Evolutionary conservation across 2,113 vertebrate species (phyloP).

Genomic region (Nycticryphes semicollaris): DNA sequence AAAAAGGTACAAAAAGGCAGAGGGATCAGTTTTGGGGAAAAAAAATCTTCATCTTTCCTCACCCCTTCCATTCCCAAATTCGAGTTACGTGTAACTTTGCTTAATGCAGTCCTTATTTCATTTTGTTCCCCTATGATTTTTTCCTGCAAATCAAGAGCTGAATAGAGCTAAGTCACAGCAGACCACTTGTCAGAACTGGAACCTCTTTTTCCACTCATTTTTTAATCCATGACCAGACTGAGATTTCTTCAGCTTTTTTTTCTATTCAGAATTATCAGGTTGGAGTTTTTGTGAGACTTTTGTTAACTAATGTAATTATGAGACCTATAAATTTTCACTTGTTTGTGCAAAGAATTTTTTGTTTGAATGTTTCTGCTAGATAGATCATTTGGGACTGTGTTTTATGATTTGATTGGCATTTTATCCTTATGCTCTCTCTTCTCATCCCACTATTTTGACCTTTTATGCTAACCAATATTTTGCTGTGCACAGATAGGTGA

Average conservation of each 20-base stretch:
- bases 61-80: background rate
- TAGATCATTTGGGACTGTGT: background rate
- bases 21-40: rapidly evolving
- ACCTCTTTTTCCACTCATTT: background rate
- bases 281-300: background rate
- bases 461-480: background rate
- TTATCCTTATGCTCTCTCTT: background rate
- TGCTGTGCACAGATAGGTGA: background rate
- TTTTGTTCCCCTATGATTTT: background rate
- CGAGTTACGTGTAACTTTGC: background rate
- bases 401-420: background rate
- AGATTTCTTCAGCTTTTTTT: background rate
- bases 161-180: background rate
- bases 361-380: background rate
- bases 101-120: background rate
- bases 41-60: background rate
- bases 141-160: background rate
- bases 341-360: background rate
- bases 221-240: background rate
- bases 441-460: background rate
- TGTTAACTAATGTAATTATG: background rate
- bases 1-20: background rate
- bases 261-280: background rate
- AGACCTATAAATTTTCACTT: background rate
- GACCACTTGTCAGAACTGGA: background rate